Base-by-base conservation (phyloP, 1,140 invertebrate genomes). In the Gryllus bimaculatus region DNA sequence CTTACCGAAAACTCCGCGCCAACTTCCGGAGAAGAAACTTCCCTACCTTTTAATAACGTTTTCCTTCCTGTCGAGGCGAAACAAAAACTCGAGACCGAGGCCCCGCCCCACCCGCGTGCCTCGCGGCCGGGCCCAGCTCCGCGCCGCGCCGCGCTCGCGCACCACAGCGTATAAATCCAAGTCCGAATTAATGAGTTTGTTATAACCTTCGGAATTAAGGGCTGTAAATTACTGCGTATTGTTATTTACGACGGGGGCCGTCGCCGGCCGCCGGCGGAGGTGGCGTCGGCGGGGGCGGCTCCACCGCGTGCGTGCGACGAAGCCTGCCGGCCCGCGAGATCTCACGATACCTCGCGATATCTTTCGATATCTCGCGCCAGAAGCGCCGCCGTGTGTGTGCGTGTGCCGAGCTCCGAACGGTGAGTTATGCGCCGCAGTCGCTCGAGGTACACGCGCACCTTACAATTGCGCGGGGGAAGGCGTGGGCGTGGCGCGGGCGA, bases 141-240 rank as follows among this genome's bases (percentile, higher is more conserved):
- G 18, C 26, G 26, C n/a, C n/a, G 8, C 49, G 15, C 54, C 54
- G 54, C 10, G 10, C 54, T 66, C 54, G 54, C 54, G 18, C 54
- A 66, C 54, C 54, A 66, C 54, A 66, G 54, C 54, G 54, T 66
- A 66, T 66, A 66, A 66, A 66, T 66, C 54, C 54, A 66, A 66
- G 54, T 66, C 54, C 54, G 54, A 66, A 66, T 66, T 66, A 66
- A 66, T 66, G 54, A 66, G 54, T 66, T 66, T 66, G 54, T 66
- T 66, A 66, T 66, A 66, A 66, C 54, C 54, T 66, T 66, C 54
- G 54, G 54, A 66, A 66, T 66, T 66, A 66, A 66, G 54, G 54
- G 54, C 54, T 66, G 54, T 66, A 66, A 66, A 66, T 66, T 66
- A 66, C 54, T 66, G 54, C 10, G 54, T 66, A 66, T 66, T 66